Percentiles rank a stretch among this genome's conserved stretches.
Evolutionary conservation across 2,113 vertebrate genomes (phyloP).

Genomic region (Macrotis lagotis): DNA sequence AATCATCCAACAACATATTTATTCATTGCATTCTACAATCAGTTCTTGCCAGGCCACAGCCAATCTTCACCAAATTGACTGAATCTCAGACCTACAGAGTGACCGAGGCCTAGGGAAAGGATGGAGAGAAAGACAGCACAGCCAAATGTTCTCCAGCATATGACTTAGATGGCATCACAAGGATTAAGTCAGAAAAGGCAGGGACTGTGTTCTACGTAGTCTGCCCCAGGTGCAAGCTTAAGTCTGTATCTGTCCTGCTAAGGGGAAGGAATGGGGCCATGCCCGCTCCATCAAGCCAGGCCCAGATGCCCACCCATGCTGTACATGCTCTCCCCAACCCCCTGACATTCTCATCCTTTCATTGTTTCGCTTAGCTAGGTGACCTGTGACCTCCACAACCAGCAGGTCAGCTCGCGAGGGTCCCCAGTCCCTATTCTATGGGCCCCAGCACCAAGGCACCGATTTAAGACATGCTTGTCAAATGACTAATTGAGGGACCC

Average conservation of each 20-base stretch:
- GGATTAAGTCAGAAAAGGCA: too few species aligned
- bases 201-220: too few species aligned
- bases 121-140: not conserved
- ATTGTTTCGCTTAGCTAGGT: not conserved
- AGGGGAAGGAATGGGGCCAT: too few species aligned
- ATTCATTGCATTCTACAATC: constrained; percentile 73
- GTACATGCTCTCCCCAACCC: too few species aligned
- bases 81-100: constrained; percentile 30
- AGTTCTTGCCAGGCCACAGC: constrained; percentile 55
- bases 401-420: too few species aligned
- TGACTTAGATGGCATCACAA: too few species aligned
- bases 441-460: too few species aligned
- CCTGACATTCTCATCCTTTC: not conserved
- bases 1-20: constrained; percentile 72
- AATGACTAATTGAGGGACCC: not conserved
- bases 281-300: not conserved
- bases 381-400: too few species aligned
- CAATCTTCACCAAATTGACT: constrained; percentile 66
- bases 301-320: too few species aligned
- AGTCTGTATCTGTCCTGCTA: too few species aligned
- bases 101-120: not conserved
- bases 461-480: not conserved
- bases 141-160: not conserved
- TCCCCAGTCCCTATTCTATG: too few species aligned
- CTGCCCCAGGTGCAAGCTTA: too few species aligned